Conservation (phyloP, 2,797 vertebrate species). For the Anguilla anguilla region DNA sequence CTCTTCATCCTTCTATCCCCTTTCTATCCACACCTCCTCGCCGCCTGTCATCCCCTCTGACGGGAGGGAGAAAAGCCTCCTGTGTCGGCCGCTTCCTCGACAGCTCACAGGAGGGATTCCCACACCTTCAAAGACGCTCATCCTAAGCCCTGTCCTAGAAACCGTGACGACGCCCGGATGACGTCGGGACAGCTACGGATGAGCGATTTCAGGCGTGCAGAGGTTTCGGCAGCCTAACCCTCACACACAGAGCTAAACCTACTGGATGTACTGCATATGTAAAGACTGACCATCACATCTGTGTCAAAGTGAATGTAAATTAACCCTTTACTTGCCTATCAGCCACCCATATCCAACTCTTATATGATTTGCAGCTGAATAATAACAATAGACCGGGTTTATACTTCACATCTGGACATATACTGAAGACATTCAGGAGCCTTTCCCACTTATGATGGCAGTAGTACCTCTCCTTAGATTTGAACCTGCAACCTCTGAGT, state of each 20-base stretch:
- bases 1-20: conserved; percentile 21
- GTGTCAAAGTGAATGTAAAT: not conserved
- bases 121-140: not conserved
- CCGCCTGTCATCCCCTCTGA: conserved; percentile 39
- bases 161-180: not conserved
- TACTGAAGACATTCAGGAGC: not conserved
- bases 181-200: not conserved
- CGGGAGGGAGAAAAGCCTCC: not conserved
- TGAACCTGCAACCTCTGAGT: not conserved
- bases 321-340: not conserved
- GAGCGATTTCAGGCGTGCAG: not conserved
- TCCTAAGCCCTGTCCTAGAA: not conserved
- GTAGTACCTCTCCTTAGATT: not conserved
- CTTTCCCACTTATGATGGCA: too few relatives aligned
- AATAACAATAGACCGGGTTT: too few relatives aligned
- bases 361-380: not conserved
- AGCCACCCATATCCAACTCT: not conserved
- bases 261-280: not conserved
- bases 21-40: conserved; percentile 41
- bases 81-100: not conserved
- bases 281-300: not conserved
- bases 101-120: not conserved
- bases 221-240: not conserved
- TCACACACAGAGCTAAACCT: not conserved
- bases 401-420: not conserved